A percentile compares a stretch with the other conserved stretches of the same genome.
These are phyloP conservation scores for Apeltes quadracus DNA, from an alignment of 2,113 vertebrate genomes.

Conservation along the genomic window DNA sequence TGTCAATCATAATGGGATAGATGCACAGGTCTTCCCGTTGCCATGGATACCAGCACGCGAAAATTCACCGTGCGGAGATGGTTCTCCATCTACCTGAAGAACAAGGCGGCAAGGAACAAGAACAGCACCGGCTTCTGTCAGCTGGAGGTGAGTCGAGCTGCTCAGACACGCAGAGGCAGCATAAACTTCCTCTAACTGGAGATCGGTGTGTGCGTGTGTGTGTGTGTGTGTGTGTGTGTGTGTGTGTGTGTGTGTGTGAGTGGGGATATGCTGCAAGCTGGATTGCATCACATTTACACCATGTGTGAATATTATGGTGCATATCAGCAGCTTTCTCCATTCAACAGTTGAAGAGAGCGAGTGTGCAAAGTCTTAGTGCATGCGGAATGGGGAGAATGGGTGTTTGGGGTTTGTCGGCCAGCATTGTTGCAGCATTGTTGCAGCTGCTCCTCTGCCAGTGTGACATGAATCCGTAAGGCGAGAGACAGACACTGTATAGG, in stretches of 20 bases:
- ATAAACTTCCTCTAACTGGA: constrained; percentile 32
- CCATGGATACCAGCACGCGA: constrained; percentile 77
- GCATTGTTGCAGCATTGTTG: constrained; percentile 39
- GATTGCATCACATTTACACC: constrained; percentile 12
- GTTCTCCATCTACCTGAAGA: constrained; percentile 79
- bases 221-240: not conserved
- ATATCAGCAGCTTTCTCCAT: not conserved
- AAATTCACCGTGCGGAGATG: constrained; percentile 79
- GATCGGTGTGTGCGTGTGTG: not conserved
- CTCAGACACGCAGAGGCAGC: not conserved
- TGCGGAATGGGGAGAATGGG: constrained; percentile 23
- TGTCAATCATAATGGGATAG: constrained; percentile 73
- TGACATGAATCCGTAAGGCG: constrained; percentile 29
- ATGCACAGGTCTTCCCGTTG: constrained; percentile 52
- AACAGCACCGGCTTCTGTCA: constrained; percentile 73
- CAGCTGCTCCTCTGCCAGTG: constrained; percentile 42
- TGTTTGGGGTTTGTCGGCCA: constrained; percentile 43
- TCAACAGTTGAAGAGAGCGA: not conserved
- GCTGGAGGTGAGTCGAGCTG: constrained; percentile 64
- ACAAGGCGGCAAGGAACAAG: constrained; percentile 77
- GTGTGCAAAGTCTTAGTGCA: not conserved
- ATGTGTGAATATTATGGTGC: constrained; percentile 5
- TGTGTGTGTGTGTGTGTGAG: constrained; percentile 9
- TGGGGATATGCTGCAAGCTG: not conserved
- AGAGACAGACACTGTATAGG: constrained; percentile 6